Conservation (phyloP, 1,140 invertebrate species). For the Polypedilum pembai region DNA sequence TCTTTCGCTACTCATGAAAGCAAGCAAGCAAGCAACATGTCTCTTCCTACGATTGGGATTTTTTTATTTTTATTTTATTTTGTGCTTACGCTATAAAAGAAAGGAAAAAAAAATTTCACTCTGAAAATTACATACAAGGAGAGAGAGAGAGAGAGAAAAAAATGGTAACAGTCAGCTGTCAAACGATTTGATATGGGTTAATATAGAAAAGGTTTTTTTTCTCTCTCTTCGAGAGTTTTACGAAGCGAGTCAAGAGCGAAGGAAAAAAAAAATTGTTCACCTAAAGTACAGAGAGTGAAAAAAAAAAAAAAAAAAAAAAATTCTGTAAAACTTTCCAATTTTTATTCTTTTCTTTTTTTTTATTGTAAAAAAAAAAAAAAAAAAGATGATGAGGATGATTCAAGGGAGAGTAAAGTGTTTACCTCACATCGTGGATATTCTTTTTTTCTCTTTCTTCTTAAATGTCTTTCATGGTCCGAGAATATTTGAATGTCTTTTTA, state of each 20-base stretch:
- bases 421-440: too few relatives aligned
- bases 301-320: not conserved
- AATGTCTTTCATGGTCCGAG: too few relatives aligned
- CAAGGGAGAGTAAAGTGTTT: too few relatives aligned
- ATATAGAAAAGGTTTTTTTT: constrained; percentile 22
- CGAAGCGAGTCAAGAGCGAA: too few relatives aligned
- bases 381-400: constrained; percentile 9
- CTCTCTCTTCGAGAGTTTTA: not conserved
- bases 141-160: constrained; percentile 1
- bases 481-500: too few relatives aligned
- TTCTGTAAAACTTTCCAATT: constrained; percentile 6
- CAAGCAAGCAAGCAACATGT: constrained; percentile 8
- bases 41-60: not conserved
- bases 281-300: not conserved
- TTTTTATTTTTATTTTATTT: not conserved
- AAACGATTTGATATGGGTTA: constrained; percentile 15
- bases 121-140: not conserved
- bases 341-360: not conserved
- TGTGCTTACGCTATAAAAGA: not conserved
- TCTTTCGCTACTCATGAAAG: too few relatives aligned
- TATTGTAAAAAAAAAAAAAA: not conserved
- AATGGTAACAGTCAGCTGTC: constrained; percentile 15
- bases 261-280: not conserved
- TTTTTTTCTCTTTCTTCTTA: too few relatives aligned
- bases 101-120: not conserved